Percentiles rank a stretch among this genome's conserved stretches.
These are phyloP conservation scores for Penaeus japonicus DNA, from an alignment of 1,140 invertebrate genomes.

Conservation along the genomic window DNA sequence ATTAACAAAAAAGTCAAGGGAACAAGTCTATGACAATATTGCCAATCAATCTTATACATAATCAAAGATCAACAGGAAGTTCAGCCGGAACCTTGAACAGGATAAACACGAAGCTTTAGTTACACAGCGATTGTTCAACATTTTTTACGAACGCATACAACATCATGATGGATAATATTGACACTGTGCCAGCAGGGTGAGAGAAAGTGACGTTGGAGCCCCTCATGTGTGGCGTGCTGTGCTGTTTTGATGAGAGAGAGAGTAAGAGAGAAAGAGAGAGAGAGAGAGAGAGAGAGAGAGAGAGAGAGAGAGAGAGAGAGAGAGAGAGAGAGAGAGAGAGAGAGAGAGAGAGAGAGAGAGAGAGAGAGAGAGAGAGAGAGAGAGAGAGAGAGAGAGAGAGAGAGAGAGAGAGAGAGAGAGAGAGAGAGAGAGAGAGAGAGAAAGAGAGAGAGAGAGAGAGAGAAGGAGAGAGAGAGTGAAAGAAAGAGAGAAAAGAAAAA, in stretches of 20 bases:
- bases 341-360: background rate
- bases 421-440: background rate
- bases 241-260: background rate
- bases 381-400: background rate
- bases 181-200: too few species aligned
- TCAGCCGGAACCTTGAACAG: too few species aligned
- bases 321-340: background rate
- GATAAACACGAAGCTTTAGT: too few species aligned
- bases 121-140: too few species aligned
- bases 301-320: background rate
- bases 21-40: too few species aligned
- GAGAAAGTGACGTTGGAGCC: background rate
- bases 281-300: background rate
- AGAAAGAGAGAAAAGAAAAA: too few species aligned
- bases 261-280: background rate
- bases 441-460: background rate
- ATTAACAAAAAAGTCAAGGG: too few species aligned
- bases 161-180: background rate
- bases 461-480: background rate
- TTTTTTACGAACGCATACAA: too few species aligned
- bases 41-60: too few species aligned
- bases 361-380: background rate
- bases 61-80: too few species aligned
- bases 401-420: background rate
- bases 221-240: background rate